phyloP scores from a whole-genome alignment of 2,888 invertebrate species.

The Anagyrus pseudococci region DNA sequence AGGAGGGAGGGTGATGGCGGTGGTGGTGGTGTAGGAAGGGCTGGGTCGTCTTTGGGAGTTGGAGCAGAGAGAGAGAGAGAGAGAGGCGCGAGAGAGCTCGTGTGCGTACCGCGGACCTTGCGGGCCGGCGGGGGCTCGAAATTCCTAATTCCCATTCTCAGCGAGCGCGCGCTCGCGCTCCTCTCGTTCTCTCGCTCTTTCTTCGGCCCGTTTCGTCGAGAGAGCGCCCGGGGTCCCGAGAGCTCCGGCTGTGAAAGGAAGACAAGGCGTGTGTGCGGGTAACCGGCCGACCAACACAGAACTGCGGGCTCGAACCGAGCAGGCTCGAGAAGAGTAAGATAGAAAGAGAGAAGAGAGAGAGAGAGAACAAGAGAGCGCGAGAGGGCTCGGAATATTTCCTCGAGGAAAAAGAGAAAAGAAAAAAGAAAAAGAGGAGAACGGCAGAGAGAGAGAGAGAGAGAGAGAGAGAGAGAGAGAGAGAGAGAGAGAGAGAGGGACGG shows the following conservation, averaged over 20 bases:
- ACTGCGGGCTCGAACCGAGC: no score
- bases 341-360: no score
- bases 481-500: constrained; percentile 4
- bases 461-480: neutral
- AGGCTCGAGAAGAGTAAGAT: no score
- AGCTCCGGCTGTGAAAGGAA: constrained; percentile 7
- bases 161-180: constrained; percentile 27
- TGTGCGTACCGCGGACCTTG: no score
- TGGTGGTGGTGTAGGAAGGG: no score
- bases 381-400: constrained; percentile 28
- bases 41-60: no score
- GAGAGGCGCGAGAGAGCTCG: constrained; percentile 3
- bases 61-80: neutral
- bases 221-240: neutral
- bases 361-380: constrained; percentile 1
- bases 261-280: no score
- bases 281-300: no score
- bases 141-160: constrained; percentile 56
- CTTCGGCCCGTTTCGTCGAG: constrained; percentile 2
- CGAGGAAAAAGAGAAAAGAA: neutral
- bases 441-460: neutral
- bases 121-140: constrained; percentile 42
- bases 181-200: constrained; percentile 35
- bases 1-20: neutral
- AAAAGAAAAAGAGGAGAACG: neutral